A percentile compares a stretch with the other conserved stretches of the same genome.
Evolutionary conservation across 2,113 vertebrate species (phyloP).

Genomic region (Nyctereutes procyonoides): DNA sequence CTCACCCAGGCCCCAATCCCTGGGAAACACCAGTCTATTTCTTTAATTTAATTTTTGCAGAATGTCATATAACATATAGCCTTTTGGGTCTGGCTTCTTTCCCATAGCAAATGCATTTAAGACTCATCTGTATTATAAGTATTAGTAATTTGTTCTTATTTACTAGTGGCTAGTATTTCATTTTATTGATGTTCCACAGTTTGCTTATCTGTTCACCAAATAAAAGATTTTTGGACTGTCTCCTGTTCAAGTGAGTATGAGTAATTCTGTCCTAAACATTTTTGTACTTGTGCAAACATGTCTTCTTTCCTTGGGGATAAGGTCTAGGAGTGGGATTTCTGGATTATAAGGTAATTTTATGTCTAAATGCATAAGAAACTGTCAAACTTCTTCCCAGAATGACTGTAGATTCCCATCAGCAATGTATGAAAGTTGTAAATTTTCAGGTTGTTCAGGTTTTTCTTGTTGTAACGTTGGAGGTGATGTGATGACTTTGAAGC

Average conservation of each 20-base stretch:
- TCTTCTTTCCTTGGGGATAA: background rate
- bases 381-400: background rate
- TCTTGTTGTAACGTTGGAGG: background rate
- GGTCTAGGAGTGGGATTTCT: background rate
- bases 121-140: fast-evolving
- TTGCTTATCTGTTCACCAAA: background rate
- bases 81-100: background rate
- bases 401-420: fast-evolving
- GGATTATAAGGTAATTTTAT: background rate
- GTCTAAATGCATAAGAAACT: background rate
- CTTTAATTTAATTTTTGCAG: background rate
- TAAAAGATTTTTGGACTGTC: background rate
- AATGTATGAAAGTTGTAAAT: background rate
- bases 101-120: background rate
- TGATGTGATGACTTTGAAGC: background rate
- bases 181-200: fast-evolving
- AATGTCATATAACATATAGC: background rate
- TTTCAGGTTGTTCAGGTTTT: background rate
- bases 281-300: too few relatives aligned
- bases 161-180: fast-evolving
- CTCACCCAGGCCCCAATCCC: background rate
- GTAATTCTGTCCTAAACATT: background rate
- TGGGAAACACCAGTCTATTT: background rate
- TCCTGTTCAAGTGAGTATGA: background rate
- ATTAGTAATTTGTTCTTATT: too few relatives aligned